phyloP scores from a whole-genome alignment of 2,888 invertebrate genomes.

The Argyra leucocephala region DNA sequence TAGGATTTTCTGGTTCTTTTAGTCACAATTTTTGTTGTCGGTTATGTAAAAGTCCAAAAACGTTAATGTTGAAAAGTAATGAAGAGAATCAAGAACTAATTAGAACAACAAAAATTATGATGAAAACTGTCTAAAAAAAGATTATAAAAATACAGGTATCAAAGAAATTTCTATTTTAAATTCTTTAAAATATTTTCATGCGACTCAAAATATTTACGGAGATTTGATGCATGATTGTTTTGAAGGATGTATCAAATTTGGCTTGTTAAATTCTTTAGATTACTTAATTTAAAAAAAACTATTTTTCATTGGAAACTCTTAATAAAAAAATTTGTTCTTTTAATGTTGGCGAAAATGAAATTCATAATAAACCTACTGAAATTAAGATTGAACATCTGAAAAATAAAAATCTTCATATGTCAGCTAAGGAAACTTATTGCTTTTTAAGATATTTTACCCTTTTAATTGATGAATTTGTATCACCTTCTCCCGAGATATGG shows the following conservation, averaged over 20 bases:
- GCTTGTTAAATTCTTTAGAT: constrained; percentile 7
- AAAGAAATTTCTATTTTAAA: constrained; percentile 12
- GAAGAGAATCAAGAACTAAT: not conserved
- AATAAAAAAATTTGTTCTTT: constrained; percentile 4
- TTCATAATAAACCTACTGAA: not conserved
- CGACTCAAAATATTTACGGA: constrained; percentile 5
- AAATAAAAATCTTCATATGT: not conserved
- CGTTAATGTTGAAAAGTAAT: not conserved
- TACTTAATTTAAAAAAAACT: not conserved
- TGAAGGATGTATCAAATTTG: constrained; percentile 13
- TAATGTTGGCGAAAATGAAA: not conserved
- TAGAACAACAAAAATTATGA: not conserved
- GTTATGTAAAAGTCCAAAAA: not conserved
- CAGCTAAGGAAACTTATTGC: not conserved
- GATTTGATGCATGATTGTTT: constrained; percentile 13
- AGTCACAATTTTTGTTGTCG: not conserved
- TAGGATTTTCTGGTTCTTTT: constrained; percentile 9
- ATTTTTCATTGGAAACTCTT: not conserved
- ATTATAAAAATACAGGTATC: constrained; percentile 8
- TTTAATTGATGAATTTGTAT: not conserved
- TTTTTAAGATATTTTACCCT: constrained; percentile 4
- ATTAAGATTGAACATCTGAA: not conserved
- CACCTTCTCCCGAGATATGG: not conserved
- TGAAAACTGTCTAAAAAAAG: not conserved
- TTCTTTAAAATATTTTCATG: constrained; percentile 8